Percentiles rank a stretch among this genome's conserved stretches.
Evolutionary conservation across 37 sponge, comb jelly and placozoan species (phyloP).

Genomic region (Axinella damicornis): DNA sequence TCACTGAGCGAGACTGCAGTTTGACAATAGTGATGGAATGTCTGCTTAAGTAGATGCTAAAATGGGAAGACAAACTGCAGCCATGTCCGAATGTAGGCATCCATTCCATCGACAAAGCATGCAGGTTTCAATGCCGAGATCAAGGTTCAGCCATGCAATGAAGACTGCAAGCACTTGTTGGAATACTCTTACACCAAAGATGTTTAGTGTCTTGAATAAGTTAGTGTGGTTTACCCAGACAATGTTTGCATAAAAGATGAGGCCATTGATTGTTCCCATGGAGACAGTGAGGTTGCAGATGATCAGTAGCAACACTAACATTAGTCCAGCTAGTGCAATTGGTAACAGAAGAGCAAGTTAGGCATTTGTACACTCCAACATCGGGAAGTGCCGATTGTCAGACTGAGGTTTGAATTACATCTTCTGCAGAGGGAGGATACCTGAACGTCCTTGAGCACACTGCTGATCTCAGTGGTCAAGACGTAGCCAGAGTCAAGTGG

Average conservation of each 20-base stretch:
- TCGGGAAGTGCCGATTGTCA: neutral
- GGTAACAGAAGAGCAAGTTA: neutral
- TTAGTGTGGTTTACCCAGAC: neutral
- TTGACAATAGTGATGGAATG: slow-evolving; percentile 20
- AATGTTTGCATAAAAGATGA: too few species aligned
- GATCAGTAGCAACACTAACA: too few species aligned
- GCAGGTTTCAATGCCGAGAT: slow-evolving; percentile 42
- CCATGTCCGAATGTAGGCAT: slow-evolving; percentile 24
- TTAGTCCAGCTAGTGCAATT: too few species aligned
- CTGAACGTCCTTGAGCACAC: neutral
- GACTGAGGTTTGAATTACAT: neutral
- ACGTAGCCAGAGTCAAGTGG: neutral
- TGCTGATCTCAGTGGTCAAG: neutral
- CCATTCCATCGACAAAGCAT: slow-evolving; percentile 31
- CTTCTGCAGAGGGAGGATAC: too few species aligned
- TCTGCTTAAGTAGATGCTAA: slow-evolving; percentile 18
- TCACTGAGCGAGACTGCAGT: slow-evolving; percentile 17
- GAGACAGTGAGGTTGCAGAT: too few species aligned
- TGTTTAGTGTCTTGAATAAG: neutral
- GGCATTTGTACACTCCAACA: neutral
- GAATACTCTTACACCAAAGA: too few species aligned
- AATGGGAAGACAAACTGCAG: slow-evolving; percentile 58
- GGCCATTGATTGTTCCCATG: too few species aligned
- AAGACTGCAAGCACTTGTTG: neutral
- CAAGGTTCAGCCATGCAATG: slow-evolving; percentile 41